phyloP scores from a whole-genome alignment of 2,888 invertebrate species.

The Criorhina ranunculi region DNA sequence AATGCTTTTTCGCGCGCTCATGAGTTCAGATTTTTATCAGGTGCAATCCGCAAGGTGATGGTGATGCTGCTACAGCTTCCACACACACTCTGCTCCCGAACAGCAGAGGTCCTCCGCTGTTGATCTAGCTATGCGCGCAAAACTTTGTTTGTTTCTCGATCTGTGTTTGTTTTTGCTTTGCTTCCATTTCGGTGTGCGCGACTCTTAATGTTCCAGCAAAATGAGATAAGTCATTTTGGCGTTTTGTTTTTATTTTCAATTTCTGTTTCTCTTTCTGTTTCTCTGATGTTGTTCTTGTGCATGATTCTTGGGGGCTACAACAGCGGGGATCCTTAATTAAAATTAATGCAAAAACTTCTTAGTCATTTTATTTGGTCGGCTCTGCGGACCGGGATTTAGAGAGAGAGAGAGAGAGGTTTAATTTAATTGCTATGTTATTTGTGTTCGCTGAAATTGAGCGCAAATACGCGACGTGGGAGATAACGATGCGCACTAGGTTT shows the following conservation, averaged over 20 bases:
- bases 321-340: conserved; percentile 77
- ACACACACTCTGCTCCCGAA: conserved; percentile 38
- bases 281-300: conserved; percentile 14
- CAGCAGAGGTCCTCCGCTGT: conserved; percentile 6
- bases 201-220: conserved; percentile 75
- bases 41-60: conserved; percentile 79
- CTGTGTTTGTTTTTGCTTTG: conserved; percentile 67
- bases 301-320: conserved; percentile 25
- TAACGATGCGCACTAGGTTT: conserved; percentile 71
- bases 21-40: conserved; percentile 79
- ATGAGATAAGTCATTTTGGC: conserved; percentile 72
- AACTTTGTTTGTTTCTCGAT: conserved; percentile 60
- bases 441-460: conserved; percentile 68
- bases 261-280: conserved; percentile 35
- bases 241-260: conserved; percentile 56
- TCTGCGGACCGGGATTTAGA: conserved; percentile 28
- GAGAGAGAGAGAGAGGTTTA: conserved; percentile 59
- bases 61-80: conserved; percentile 55
- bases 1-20: conserved; percentile 75
- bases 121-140: conserved; percentile 41
- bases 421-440: conserved; percentile 76
- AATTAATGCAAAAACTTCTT: conserved; percentile 78
- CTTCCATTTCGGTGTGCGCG: conserved; percentile 74
- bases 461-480: conserved; percentile 71
- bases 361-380: conserved; percentile 77